These are phyloP conservation scores for Acanthopagrus latus DNA, from an alignment of 2,797 vertebrate species.

Conservation along the genomic window DNA sequence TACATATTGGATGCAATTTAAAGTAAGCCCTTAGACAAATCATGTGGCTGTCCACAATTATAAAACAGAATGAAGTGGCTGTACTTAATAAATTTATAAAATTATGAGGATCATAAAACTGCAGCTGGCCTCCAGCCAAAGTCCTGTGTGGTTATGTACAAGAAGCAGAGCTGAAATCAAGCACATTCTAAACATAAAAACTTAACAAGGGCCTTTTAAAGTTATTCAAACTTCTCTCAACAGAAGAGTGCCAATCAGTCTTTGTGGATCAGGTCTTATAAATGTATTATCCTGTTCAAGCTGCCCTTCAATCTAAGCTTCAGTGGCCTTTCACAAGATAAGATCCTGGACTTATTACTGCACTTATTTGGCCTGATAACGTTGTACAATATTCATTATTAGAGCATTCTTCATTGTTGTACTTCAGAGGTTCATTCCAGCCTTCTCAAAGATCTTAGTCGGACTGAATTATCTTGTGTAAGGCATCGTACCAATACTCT, in stretches of 20 bases:
- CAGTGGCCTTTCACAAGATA: neutral
- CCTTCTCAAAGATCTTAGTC: neutral
- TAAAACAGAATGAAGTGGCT: constrained; percentile 14
- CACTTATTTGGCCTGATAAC: constrained; percentile 8
- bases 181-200: constrained; percentile 21
- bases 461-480: neutral
- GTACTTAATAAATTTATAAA: constrained; percentile 47
- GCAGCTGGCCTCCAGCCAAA: constrained; percentile 36
- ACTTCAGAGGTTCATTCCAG: neutral
- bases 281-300: constrained; percentile 18
- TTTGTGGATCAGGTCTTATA: constrained; percentile 18
- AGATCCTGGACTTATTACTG: neutral
- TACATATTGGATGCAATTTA: constrained; percentile 18
- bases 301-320: neutral
- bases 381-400: neutral
- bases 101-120: constrained; percentile 51
- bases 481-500: neutral
- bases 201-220: constrained; percentile 4
- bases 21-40: constrained; percentile 46
- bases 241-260: neutral
- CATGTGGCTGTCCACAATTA: constrained; percentile 34
- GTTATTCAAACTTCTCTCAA: constrained; percentile 16
- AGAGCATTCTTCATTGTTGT: neutral
- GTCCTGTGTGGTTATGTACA: constrained; percentile 27
- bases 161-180: neutral